These are phyloP conservation scores for Anneissia japonica DNA, from an alignment of 35 echinoderm and acorn worm species.

Conservation along the genomic window DNA sequence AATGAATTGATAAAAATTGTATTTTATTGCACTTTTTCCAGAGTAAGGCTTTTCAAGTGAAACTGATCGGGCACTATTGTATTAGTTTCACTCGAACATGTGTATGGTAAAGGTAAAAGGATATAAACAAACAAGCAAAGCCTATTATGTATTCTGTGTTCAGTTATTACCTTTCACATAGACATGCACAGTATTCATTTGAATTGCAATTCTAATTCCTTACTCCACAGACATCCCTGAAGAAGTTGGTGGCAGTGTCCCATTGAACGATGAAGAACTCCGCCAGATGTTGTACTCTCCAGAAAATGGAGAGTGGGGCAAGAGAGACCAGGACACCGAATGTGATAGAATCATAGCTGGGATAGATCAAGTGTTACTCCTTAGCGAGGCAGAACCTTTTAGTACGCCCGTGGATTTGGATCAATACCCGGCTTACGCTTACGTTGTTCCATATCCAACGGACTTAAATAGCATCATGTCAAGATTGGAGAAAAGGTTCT, in stretches of 20 bases:
- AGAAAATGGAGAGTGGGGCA: constrained; percentile 75
- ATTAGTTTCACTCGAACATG: no score
- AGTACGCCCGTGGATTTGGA: constrained; percentile 80
- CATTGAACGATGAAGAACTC: constrained; percentile 47
- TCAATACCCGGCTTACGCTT: constrained; percentile 68
- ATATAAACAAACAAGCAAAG: no score
- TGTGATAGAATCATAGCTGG: constrained; percentile 80
- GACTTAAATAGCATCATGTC: constrained; percentile 72
- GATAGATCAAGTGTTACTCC: constrained; percentile 64
- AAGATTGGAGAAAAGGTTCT: constrained; percentile 68
- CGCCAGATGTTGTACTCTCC: constrained; percentile 57
- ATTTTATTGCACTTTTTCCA: no score
- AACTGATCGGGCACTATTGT: no score
- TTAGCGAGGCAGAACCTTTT: constrained; percentile 67
- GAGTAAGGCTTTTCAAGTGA: no score
- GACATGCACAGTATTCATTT: no score
- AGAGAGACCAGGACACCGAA: constrained; percentile 31
- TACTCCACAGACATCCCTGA: constrained; percentile 62
- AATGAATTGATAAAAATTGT: no score
- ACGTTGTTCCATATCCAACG: constrained; percentile 70
- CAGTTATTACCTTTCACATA: no score
- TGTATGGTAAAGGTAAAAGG: no score
- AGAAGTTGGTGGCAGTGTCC: constrained; percentile 56
- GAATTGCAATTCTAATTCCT: no score
- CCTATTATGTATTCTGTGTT: no score